These are phyloP conservation scores for Chaetorhynchus papuensis DNA, from an alignment of 2,113 vertebrate species.

Conservation along the genomic window DNA sequence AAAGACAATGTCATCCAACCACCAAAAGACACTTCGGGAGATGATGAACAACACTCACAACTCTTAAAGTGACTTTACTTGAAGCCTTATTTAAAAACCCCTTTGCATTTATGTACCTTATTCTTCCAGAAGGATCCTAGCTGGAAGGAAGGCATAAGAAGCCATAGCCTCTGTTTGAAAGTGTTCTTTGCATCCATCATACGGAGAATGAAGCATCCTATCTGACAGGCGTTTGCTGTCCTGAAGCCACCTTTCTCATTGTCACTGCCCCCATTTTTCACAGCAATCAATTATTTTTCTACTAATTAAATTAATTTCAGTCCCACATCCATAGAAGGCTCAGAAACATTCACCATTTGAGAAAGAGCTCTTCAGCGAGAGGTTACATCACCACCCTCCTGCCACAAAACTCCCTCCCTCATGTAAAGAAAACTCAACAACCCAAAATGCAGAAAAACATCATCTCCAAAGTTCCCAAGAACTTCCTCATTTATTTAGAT, in stretches of 20 bases:
- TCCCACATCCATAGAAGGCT: background rate
- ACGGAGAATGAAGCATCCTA: background rate
- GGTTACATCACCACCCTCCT: background rate
- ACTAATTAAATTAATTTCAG: background rate
- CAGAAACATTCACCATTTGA: background rate
- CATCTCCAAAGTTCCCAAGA: background rate
- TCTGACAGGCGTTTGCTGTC: background rate
- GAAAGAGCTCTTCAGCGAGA: background rate
- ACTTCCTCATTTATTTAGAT: background rate
- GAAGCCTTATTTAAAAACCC: background rate
- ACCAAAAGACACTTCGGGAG: background rate
- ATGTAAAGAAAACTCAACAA: background rate
- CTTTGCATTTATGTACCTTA: background rate
- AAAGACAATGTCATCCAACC: background rate
- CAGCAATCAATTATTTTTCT: background rate
- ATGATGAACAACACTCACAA: background rate
- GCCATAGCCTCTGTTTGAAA: background rate
- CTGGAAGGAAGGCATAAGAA: background rate
- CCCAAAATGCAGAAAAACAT: background rate
- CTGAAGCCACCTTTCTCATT: background rate
- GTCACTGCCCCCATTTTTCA: background rate
- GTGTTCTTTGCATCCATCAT: background rate
- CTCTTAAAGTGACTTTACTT: background rate
- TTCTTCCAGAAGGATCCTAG: background rate
- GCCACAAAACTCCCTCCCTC: background rate